phyloP scores from a whole-genome alignment of 2,888 invertebrate species.

The Leucozona laternaria region DNA sequence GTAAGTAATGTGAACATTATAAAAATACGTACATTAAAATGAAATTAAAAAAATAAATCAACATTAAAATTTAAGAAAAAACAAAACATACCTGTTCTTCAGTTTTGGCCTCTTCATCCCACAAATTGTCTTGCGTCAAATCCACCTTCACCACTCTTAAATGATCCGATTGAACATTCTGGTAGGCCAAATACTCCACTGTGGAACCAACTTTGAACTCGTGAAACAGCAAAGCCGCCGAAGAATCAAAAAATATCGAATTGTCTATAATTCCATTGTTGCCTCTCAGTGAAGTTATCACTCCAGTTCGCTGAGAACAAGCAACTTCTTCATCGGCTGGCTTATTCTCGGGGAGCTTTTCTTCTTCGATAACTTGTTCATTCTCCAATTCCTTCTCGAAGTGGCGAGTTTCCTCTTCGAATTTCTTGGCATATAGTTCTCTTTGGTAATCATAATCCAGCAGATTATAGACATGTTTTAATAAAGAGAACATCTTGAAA shows the following conservation, averaged over 20 bases:
- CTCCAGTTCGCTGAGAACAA: constrained; percentile 83
- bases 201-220: constrained; percentile 85
- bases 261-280: constrained; percentile 87
- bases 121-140: constrained; percentile 84
- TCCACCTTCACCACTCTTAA: constrained; percentile 86
- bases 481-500: constrained; percentile 84
- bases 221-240: constrained; percentile 77
- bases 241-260: constrained; percentile 85
- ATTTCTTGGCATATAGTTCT: constrained; percentile 81
- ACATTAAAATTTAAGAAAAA: too few relatives aligned
- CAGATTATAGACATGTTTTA: constrained; percentile 83
- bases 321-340: constrained; percentile 26
- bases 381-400: constrained; percentile 81
- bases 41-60: too few relatives aligned
- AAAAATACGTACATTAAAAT: too few relatives aligned
- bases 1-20: too few relatives aligned
- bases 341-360: constrained; percentile 15
- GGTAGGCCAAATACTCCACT: constrained; percentile 86
- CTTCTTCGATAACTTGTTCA: constrained; percentile 75
- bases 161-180: constrained; percentile 82
- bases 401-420: constrained; percentile 83
- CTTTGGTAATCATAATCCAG: constrained; percentile 79
- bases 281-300: constrained; percentile 85
- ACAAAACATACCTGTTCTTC: constrained; percentile 82
- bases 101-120: constrained; percentile 84